Conservation (phyloP, 2,113 vertebrate genomes). For the Grammomys surdaster region DNA sequence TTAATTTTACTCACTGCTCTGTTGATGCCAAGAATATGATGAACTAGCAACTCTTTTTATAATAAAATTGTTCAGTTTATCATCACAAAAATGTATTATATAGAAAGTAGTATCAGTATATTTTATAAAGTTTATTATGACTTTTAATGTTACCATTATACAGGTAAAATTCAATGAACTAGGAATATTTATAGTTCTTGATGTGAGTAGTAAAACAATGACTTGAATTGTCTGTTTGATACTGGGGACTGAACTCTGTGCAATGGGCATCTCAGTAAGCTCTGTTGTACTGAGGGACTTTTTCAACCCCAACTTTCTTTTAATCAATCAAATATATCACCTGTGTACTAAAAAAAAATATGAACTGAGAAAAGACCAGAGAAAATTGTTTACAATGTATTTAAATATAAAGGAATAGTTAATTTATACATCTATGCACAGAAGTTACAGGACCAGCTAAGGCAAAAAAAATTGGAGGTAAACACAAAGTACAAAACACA, state of each 20-base stretch:
- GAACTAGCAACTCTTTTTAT: background rate
- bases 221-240: background rate
- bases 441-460: background rate
- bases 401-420: background rate
- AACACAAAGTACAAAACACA: background rate
- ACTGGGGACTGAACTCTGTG: background rate
- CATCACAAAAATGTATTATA: background rate
- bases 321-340: slow-evolving; percentile 12
- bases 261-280: background rate
- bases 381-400: background rate
- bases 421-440: background rate
- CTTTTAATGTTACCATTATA: background rate
- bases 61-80: slow-evolving; percentile 48
- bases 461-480: background rate
- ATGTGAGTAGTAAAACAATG: slow-evolving; percentile 9
- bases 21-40: slow-evolving; percentile 44
- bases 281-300: background rate
- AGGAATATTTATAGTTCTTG: background rate
- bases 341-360: background rate
- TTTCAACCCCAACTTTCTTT: background rate
- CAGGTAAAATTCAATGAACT: background rate
- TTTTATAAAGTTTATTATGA: background rate
- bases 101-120: background rate
- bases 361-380: background rate
- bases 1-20: slow-evolving; percentile 7